Conservation (phyloP, 2,888 invertebrate species). For the Anoplius nigerrimus region DNA sequence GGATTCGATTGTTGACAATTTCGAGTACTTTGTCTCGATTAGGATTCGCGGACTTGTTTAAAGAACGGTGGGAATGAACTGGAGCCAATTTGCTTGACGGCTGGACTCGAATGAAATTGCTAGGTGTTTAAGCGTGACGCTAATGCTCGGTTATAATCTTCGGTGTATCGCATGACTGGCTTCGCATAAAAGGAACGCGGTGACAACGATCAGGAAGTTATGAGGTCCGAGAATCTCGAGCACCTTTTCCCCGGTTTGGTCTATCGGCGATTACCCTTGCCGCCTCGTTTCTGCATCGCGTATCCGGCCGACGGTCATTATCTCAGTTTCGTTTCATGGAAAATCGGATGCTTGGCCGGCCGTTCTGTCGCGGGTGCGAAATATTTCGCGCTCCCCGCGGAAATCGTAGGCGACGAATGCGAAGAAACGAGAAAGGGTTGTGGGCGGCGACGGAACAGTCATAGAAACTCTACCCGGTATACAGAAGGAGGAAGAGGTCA, state of each 20-base stretch:
- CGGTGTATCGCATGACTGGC: constrained; percentile 60
- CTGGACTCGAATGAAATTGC: too few relatives aligned
- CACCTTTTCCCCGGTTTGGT: background rate
- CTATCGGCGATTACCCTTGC: too few relatives aligned
- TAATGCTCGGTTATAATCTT: background rate
- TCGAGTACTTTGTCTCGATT: too few relatives aligned
- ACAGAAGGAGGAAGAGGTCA: constrained; percentile 66
- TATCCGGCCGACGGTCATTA: too few relatives aligned
- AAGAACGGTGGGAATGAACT: too few relatives aligned
- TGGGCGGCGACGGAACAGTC: constrained; percentile 72
- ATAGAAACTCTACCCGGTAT: constrained; percentile 72
- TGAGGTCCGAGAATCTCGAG: constrained; percentile 54
- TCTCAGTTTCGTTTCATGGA: too few relatives aligned
- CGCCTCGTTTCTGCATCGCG: too few relatives aligned
- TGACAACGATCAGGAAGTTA: constrained; percentile 71
- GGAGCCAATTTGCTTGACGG: too few relatives aligned
- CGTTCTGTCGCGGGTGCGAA: constrained; percentile 5
- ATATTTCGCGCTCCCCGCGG: constrained; percentile 24
- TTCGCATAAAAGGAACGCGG: constrained; percentile 71
- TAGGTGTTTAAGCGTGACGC: too few relatives aligned
- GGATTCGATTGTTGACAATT: too few relatives aligned
- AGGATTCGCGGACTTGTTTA: too few relatives aligned
- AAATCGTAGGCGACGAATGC: constrained; percentile 47
- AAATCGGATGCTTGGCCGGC: background rate
- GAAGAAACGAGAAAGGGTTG: constrained; percentile 66